Evolutionary conservation across 2,888 invertebrate species (phyloP).

Genomic region (Cheilosia grossa): DNA sequence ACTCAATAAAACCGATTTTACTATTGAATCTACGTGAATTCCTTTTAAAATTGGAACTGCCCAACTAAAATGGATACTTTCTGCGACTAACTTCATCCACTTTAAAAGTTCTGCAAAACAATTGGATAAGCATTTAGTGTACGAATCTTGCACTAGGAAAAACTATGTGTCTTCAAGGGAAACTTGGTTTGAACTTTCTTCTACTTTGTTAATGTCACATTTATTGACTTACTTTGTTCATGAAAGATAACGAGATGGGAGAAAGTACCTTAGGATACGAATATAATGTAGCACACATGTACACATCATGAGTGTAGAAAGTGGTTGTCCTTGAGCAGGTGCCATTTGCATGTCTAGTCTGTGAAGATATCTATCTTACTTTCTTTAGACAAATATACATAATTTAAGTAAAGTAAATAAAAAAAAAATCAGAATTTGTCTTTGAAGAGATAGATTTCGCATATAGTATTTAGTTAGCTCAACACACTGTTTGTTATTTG

Average conservation of each 20-base stretch:
- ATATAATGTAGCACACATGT: background rate
- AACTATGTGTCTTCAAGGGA: no score
- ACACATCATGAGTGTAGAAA: background rate
- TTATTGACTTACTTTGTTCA: background rate
- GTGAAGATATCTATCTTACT: background rate
- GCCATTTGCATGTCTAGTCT: slow-evolving; percentile 1
- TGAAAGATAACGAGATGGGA: background rate
- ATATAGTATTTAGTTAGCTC: background rate
- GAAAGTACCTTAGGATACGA: background rate
- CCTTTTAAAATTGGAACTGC: no score
- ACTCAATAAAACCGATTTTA: no score
- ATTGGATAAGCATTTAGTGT: no score
- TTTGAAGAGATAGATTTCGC: background rate
- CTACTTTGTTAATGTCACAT: no score
- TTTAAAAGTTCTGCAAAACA: no score
- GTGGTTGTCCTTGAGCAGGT: slow-evolving; percentile 8
- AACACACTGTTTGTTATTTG: background rate
- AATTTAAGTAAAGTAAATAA: background rate
- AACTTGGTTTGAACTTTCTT: no score
- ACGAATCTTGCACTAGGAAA: no score
- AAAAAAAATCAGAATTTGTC: background rate
- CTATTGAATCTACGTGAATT: no score
- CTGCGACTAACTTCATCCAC: no score
- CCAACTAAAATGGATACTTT: no score
- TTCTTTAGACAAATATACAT: no score